Evolutionary conservation across 2,888 invertebrate species (phyloP), one percentile per base, ranked within the genome.

Genomic region (Dichetophora obliterata): DNA sequence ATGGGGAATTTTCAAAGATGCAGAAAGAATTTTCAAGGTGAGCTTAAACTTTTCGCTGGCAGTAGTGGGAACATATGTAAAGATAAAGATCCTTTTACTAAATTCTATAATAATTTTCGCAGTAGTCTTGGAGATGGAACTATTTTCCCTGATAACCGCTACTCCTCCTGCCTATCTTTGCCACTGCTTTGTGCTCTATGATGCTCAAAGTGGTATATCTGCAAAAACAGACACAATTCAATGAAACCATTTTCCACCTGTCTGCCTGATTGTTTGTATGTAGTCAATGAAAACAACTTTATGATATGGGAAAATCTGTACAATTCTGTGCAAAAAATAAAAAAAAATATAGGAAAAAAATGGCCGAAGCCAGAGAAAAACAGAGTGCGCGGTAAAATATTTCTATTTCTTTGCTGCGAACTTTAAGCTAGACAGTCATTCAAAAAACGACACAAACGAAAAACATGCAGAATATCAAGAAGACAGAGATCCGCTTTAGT

Each of bases 261-360:
- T 68, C 27, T 34, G 27, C 37, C 37, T 16, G 22, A 57, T 27
- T 27, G 27, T 31, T 16, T 81, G 81, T 80, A 82, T 83, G 84
- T 81, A 84, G 83, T 84, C 83, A 84, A 82, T 84, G 84, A 82
- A n/a, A 83, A 82, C 81, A 81, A 81, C 82, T 82, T 82, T 85
- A 84, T 85, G 86, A 86, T 86, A 86, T 86, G 86, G 85, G 86
- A 86, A 86, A 86, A 85, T 85, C 82, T 83, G 82, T 81, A 82
- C 82, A 83, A 76, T 59, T 71, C 43, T 50, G 76, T 81, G 76
- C 65, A 78, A 77, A 75, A 81, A 81, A 54, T 27, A 5, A 61
- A 69, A 66, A 70, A 14, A 50, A 3, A 48, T n/a, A 69, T 9
- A 52, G 50, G 48, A 54, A 43, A n/a, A 78, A 76, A 78, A 81